phyloP scores from a whole-genome alignment of 2,113 vertebrate genomes.

The Aix galericulata region DNA sequence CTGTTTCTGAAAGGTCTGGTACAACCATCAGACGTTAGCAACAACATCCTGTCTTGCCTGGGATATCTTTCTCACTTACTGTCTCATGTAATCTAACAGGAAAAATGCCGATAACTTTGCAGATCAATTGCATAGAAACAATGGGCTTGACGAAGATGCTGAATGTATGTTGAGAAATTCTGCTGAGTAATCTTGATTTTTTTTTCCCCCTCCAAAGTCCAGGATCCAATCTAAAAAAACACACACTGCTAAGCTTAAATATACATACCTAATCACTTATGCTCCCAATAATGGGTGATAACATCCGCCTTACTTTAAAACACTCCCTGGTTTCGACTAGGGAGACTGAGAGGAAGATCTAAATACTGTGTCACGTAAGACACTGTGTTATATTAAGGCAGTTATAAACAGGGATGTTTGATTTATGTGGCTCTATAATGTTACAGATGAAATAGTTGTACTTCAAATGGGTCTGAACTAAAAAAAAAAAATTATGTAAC shows the following conservation, averaged over 20 bases:
- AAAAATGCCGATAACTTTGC: not conserved
- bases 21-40: not conserved
- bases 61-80: not conserved
- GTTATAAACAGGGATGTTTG: not conserved
- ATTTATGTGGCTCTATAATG: not conserved
- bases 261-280: not conserved
- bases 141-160: not conserved
- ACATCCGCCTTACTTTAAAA: not conserved
- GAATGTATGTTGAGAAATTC: not conserved
- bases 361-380: no score
- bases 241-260: not conserved
- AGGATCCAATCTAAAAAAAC: not conserved
- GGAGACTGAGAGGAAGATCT: not conserved
- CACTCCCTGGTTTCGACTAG: not conserved
- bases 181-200: not conserved
- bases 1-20: not conserved
- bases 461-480: not conserved
- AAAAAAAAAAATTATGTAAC: not conserved
- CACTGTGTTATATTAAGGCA: not conserved
- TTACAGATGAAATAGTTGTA: not conserved
- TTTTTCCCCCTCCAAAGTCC: not conserved
- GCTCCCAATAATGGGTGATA: not conserved
- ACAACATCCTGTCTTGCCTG: constrained; percentile 14
- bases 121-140: not conserved
- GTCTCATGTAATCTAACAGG: not conserved